Evolutionary conservation across 1,140 invertebrate species (phyloP), one percentile per base, ranked within the genome.

Genomic region (Drosophila asahinai): DNA sequence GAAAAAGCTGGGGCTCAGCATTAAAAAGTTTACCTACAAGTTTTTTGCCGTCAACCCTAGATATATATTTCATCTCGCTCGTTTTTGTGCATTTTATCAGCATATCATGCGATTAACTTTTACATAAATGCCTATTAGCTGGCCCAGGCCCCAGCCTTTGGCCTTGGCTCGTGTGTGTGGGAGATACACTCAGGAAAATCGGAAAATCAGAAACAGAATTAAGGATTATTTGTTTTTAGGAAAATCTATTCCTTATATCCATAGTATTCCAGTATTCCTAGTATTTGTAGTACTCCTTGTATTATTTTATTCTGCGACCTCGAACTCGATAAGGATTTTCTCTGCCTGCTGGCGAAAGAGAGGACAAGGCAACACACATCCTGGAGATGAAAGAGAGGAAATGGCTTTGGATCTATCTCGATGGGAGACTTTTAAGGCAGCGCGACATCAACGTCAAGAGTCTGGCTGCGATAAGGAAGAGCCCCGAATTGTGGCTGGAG

Each of bases 21-120:
- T 40, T 71, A 33, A 70, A 71, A 71, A 70, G 40, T 67, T 71
- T 55, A 12, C 67, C 38, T 17, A 36, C 47, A 60, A 71, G 54
- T 71, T 70, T 54, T 55, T 38, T 17, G 5, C 30, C 14, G 0
- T 47, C 12, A 22, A 19, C 40, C 47, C 19, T 9, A 5, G 11
- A n/a, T 30, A 33, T 30, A 30, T n/a, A 48, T 47, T 15, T 51
- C 66, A 27, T 45, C 30, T 17, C 40, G 14, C 43, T 48, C 57
- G 27, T 77, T 65, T 77, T 55, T 77, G 57, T 77, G 64, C 42
- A 68, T 40, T 77, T 70, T 77, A 77, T 78, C 74, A 78, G 75
- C n/a, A 59, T 61, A 78, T 77, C 76, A 68, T 77, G 64, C 76
- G 74, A 78, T 78, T 78, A 78, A 78, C 64, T 77, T 77, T 51